Percentiles rank a stretch among this genome's conserved stretches.
Evolutionary conservation across 2,797 vertebrate species (phyloP).

Genomic region (Spinus pinus): DNA sequence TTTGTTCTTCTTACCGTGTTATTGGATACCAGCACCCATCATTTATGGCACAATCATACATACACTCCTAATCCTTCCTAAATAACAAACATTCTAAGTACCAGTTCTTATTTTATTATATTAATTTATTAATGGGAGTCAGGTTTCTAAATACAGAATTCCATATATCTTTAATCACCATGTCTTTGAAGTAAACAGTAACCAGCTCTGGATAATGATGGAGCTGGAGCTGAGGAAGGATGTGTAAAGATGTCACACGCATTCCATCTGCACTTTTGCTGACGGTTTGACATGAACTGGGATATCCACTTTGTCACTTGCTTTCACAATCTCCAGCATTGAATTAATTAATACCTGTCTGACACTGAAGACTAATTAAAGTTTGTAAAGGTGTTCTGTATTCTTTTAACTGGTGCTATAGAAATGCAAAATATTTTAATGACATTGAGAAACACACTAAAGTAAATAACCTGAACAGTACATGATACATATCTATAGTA

Average conservation of each 20-base stretch:
- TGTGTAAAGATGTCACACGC: conserved; percentile 1
- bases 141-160: conserved; percentile 57
- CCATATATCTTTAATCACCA: conserved; percentile 37
- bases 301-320: conserved; percentile 55
- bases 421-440: conserved; percentile 69
- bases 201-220: conserved; percentile 22
- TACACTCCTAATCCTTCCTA: conserved; percentile 25
- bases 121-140: conserved; percentile 58
- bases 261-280: conserved; percentile 40
- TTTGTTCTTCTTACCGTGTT: not conserved
- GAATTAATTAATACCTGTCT: conserved; percentile 66
- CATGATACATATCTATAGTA: not conserved
- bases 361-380: conserved; percentile 70
- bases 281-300: conserved; percentile 29
- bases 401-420: conserved; percentile 67
- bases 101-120: conserved; percentile 40
- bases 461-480: conserved; percentile 22
- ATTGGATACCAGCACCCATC: not conserved
- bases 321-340: conserved; percentile 58
- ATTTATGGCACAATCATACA: conserved; percentile 8
- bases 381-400: conserved; percentile 67
- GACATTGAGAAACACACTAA: not conserved
- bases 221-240: conserved; percentile 17
- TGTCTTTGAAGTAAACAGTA: conserved; percentile 51
- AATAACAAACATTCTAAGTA: conserved; percentile 40